Evolutionary conservation across 2,113 vertebrate genomes (phyloP), one percentile per base, ranked within the genome.

Genomic region (Festucalex cinctus): DNA sequence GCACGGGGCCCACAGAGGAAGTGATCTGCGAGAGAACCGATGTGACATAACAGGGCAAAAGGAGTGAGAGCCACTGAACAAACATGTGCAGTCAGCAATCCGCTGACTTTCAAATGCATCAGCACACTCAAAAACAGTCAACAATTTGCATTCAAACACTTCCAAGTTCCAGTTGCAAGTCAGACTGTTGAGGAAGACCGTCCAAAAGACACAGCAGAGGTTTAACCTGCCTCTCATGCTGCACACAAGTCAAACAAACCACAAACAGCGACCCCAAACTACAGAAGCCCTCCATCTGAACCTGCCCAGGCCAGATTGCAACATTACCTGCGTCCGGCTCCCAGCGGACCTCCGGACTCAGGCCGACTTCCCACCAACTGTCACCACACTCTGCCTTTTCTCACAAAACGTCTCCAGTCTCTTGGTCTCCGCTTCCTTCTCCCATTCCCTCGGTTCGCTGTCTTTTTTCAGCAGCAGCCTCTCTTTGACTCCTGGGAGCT

Each of bases 401-500:
- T 92, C 91, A 91, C 92, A 94, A 94, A 95, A 92, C 89, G 91
- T 73, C 85, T 90, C 92, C 92, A 91, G 91, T 91, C 88, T 79
- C 66, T 62, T 68, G 78, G 74, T 78, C 85, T 86, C 83, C 86
- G 80, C 76, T 86, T 88, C 85, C 85, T 81, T 86, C 86, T 84
- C 86, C 84, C 79, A 85, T 88, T 80, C 83, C 81, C 88, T 83
- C 76, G 70, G 79, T 88, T 88, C 88, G 92, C 91, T 90, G 88
- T 88, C 90, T 92, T 89, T 89, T 86, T 89, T 82, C 89, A 90
- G 84, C 93, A 92, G 92, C 94, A 94, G 93, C 94, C 93, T 94
- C 95, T 91, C 92, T 92, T 93, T 91, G 93, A 95, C 95, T 98
- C 94, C 92, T 93, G 94, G 95, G 95, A 98, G 95, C 96, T 98